A percentile compares a stretch with the other conserved stretches of the same genome.
Evolutionary conservation across 1,140 invertebrate genomes (phyloP).

Genomic region (Harlomillsia oculata): DNA sequence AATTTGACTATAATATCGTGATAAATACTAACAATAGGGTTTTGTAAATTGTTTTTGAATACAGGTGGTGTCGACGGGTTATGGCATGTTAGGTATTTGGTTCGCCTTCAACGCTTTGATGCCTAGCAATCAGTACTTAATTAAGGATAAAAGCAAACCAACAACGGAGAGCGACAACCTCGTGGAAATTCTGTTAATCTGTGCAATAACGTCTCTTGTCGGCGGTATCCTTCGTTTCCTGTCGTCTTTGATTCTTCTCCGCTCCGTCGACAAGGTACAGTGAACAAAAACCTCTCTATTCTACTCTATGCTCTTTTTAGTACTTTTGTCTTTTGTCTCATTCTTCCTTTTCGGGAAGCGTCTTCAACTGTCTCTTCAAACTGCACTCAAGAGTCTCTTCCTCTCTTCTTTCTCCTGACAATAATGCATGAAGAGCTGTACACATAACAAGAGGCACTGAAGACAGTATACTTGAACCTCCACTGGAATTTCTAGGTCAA

Average conservation of each 20-base stretch:
- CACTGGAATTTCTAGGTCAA: no score
- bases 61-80: slow-evolving; percentile 26
- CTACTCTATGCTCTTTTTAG: no score
- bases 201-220: slow-evolving; percentile 27
- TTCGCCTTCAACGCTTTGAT: slow-evolving; percentile 33
- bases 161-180: slow-evolving; percentile 12
- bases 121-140: slow-evolving; percentile 14
- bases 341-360: no score
- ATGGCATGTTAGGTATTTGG: slow-evolving; percentile 34
- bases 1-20: no score
- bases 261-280: slow-evolving; percentile 30
- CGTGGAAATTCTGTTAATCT: slow-evolving; percentile 29
- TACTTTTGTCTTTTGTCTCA: not conserved
- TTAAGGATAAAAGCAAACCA: slow-evolving; percentile 4
- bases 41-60: slow-evolving; percentile 1
- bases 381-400: no score
- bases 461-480: no score
- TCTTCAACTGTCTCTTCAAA: no score
- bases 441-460: no score
- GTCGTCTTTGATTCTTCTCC: slow-evolving; percentile 27
- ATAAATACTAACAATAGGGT: no score
- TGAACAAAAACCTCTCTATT: no score
- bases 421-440: no score
- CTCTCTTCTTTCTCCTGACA: no score
- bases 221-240: slow-evolving; percentile 33